These are phyloP conservation scores for Drosophila ustulata DNA, from an alignment of 2,888 invertebrate species.

Conservation along the genomic window DNA sequence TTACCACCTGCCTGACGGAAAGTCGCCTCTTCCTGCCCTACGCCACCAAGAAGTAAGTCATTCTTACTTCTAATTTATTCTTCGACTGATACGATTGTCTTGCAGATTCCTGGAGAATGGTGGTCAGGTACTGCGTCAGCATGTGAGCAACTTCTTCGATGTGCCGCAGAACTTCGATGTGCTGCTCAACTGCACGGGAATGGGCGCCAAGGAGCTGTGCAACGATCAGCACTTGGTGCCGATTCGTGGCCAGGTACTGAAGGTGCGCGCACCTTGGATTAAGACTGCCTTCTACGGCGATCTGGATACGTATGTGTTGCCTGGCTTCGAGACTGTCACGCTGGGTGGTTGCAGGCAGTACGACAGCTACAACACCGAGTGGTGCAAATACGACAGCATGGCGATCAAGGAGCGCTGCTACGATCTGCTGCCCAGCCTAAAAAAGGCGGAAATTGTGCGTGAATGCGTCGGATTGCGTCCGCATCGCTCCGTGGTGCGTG, in stretches of 20 bases:
- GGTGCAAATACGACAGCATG: slow-evolving; percentile 90
- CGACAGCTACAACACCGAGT: slow-evolving; percentile 89
- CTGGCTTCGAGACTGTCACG: slow-evolving; percentile 90
- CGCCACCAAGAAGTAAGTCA: slow-evolving; percentile 88
- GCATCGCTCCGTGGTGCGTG: slow-evolving; percentile 89
- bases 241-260: slow-evolving; percentile 93
- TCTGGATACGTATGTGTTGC: slow-evolving; percentile 94
- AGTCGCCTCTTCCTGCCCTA: slow-evolving; percentile 91
- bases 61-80: too few species aligned
- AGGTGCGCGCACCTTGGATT: slow-evolving; percentile 94
- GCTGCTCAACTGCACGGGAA: slow-evolving; percentile 93
- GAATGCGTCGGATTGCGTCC: slow-evolving; percentile 94
- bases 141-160: slow-evolving; percentile 88
- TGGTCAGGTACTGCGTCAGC: slow-evolving; percentile 87
- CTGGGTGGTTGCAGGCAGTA: slow-evolving; percentile 95
- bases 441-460: slow-evolving; percentile 86
- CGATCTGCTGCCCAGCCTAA: slow-evolving; percentile 90
- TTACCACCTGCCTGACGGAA: slow-evolving; percentile 92
- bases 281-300: slow-evolving; percentile 95
- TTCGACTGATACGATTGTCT: not conserved
- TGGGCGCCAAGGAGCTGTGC: slow-evolving; percentile 92
- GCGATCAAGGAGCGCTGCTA: slow-evolving; percentile 92
- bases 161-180: slow-evolving; percentile 88
- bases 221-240: slow-evolving; percentile 91
- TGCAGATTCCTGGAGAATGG: slow-evolving; percentile 87